These are phyloP conservation scores for Megalops cyprinoides DNA, from an alignment of 2,797 vertebrate genomes.

Conservation along the genomic window DNA sequence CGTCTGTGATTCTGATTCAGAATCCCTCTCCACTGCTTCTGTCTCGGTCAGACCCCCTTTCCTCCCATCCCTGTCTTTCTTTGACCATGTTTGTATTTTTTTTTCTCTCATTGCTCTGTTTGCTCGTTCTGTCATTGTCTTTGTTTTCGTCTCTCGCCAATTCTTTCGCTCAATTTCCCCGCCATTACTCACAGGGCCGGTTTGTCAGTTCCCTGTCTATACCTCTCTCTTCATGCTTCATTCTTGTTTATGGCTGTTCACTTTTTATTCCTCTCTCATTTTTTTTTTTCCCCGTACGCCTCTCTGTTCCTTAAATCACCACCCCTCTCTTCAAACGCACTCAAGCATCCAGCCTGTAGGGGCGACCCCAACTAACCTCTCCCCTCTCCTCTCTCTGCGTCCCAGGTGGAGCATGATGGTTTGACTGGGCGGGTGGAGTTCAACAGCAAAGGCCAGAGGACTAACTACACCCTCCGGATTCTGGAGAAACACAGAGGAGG, in stretches of 20 bases:
- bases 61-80: neutral
- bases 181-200: slow-evolving; percentile 24
- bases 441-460: slow-evolving; percentile 91
- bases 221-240: slow-evolving; percentile 28
- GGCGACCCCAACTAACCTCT: neutral
- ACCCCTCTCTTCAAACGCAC: neutral
- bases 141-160: neutral
- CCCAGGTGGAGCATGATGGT: slow-evolving; percentile 70
- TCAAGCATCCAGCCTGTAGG: too few relatives aligned
- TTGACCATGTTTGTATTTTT: neutral
- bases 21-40: slow-evolving; percentile 11
- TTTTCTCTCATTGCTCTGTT: neutral
- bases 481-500: slow-evolving; percentile 83
- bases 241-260: slow-evolving; percentile 21
- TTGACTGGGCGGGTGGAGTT: slow-evolving; percentile 81
- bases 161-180: slow-evolving; percentile 34
- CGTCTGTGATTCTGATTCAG: neutral
- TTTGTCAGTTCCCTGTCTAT: neutral
- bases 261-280: slow-evolving; percentile 32
- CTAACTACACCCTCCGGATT: slow-evolving; percentile 87
- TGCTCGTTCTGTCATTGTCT: neutral
- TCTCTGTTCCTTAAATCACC: neutral
- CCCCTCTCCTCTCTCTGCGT: neutral
- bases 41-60: neutral
- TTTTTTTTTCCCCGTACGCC: slow-evolving; percentile 19